Evolutionary conservation across 2,888 invertebrate genomes (phyloP), one percentile per base, ranked within the genome.

Genomic region (Heliothis peltigera): DNA sequence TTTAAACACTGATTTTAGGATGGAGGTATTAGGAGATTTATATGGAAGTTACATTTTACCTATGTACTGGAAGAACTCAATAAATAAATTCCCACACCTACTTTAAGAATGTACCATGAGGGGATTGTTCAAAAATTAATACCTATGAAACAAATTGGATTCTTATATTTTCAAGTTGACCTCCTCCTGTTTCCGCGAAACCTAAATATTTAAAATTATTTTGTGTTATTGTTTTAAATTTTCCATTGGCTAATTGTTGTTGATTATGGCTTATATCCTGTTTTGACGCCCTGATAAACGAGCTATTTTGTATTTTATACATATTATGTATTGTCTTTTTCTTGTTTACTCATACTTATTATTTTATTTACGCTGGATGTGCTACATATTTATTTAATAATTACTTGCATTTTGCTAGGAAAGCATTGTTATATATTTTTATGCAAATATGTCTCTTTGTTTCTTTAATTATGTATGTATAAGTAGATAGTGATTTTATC

Each of bases 131-230:
- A 80, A 82, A 81, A 80, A 59, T 22, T 42, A 57, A 8, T 32
- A 32, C 32, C 48, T 69, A 80, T 77, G 60, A 83, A 73, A 68
- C 65, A 81, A 59, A 82, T 82, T 85, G 70, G 65, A 83, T 83
- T 84, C 76, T 82, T 86, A 85, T 85, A 84, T 87, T 87, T 85
- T 84, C 84, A 89, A 87, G 87, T 88, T 87, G 86, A 93, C 94
- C 94, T 94, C 94, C 94, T 92, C 94, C 94, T 94, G 94, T 94
- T 94, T 91, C 90, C 92, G 88, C 90, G 88, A 83, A 84, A 88
- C 84, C 85, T 85, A 86, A 86, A 80, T 78, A 73, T 72, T 73
- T 70, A 71, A 84, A 74, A 75, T 82, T 84, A 79, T 73, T 84
- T 85, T 84, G 80, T 78, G 77, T 83, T 86, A 57, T 87, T 83